Conservation (phyloP, 2,797 vertebrate genomes). For the Hyperoplus lanceolatus region DNA sequence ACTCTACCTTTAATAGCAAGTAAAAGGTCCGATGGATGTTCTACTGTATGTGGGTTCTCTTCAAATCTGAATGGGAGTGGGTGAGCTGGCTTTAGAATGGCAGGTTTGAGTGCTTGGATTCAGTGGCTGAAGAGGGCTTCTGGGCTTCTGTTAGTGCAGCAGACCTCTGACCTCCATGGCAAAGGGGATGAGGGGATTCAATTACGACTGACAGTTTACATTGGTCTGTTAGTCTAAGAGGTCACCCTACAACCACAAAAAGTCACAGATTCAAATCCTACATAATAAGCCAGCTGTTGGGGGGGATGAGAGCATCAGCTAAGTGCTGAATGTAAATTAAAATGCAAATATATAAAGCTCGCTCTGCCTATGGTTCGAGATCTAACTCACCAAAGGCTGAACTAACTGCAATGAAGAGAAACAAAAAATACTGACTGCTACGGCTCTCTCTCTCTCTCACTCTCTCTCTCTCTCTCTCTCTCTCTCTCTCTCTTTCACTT, state of each 20-base stretch:
- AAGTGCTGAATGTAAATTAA: constrained; percentile 2
- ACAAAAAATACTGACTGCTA: constrained; percentile 39
- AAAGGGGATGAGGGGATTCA: constrained; percentile 25
- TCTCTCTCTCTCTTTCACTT: neutral
- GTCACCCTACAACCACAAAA: constrained; percentile 30
- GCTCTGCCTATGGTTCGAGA: constrained; percentile 5
- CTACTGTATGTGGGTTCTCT: neutral
- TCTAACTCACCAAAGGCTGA: constrained; percentile 17
- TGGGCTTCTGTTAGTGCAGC: constrained; percentile 22
- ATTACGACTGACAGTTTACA: constrained; percentile 60
- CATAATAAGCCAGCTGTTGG: constrained; percentile 35
- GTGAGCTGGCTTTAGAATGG: neutral
- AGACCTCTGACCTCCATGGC: constrained; percentile 43
- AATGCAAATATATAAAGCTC: constrained; percentile 16
- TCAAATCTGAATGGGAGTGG: neutral
- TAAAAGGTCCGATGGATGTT: neutral
- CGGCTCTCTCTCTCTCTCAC: neutral
- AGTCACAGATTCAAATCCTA: constrained; percentile 37
- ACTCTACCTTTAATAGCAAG: constrained; percentile 17
- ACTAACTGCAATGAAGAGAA: constrained; percentile 1
- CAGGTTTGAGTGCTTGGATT: neutral
- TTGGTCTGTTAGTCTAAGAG: constrained; percentile 37
- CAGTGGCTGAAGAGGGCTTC: constrained; percentile 2
- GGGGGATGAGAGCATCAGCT: neutral
- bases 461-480: too few relatives aligned